These are phyloP conservation scores for Corythornis cristatus DNA, from an alignment of 2,113 vertebrate genomes.

Conservation along the genomic window DNA sequence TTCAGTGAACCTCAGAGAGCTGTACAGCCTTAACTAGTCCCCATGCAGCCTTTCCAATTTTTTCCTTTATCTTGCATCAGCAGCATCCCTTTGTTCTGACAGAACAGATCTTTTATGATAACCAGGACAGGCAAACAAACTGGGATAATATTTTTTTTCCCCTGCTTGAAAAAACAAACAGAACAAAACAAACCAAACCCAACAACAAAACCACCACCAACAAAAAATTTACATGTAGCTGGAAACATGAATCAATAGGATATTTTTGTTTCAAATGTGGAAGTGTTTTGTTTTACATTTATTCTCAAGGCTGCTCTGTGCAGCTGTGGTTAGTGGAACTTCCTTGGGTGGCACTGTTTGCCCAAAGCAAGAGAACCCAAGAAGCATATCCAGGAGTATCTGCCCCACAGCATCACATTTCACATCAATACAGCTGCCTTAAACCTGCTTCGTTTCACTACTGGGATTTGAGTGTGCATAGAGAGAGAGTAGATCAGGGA, in stretches of 20 bases:
- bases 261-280: background rate
- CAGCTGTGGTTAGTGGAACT: background rate
- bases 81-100: background rate
- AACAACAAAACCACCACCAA: background rate
- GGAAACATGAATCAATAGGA: background rate
- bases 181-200: background rate
- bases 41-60: background rate
- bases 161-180: background rate
- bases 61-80: background rate
- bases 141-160: background rate
- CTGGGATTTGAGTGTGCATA: background rate
- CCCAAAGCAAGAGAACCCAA: background rate
- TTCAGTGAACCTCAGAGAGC: background rate
- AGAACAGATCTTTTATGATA: background rate
- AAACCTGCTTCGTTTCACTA: background rate
- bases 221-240: background rate
- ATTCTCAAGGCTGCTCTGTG: background rate
- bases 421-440: background rate
- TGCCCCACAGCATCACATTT: background rate
- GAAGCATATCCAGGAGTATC: accelerated
- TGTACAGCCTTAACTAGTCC: background rate
- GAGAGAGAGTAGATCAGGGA: background rate
- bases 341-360: background rate
- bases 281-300: background rate
- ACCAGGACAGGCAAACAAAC: background rate